phyloP scores from a whole-genome alignment of 53 echinoderm and acorn worm species.

The Zoroaster sp. region DNA sequence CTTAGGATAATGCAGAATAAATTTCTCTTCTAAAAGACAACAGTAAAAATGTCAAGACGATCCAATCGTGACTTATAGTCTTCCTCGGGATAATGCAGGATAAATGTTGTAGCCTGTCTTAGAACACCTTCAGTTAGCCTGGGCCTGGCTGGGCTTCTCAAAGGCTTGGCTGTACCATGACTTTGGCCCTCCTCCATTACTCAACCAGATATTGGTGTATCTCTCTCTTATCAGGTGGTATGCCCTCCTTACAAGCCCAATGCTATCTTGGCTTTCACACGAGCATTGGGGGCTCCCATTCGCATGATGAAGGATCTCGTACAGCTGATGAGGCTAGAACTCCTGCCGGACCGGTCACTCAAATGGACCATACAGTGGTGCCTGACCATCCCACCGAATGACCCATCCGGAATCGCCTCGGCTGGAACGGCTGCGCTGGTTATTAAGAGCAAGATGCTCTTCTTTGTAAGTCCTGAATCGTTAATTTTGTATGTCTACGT shows the following conservation, averaged over 20 bases:
- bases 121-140: too few species aligned
- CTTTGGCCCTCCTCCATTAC: too few species aligned
- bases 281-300: conserved; percentile 71
- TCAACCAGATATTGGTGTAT: too few species aligned
- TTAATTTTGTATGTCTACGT: neutral
- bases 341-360: conserved; percentile 77
- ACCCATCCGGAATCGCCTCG: conserved; percentile 40
- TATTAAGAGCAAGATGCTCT: conserved; percentile 91
- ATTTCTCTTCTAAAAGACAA: too few species aligned
- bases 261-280: conserved; percentile 78
- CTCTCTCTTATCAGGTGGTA: conserved; percentile 78
- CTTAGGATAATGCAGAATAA: too few species aligned
- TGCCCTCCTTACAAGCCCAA: conserved; percentile 93
- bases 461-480: conserved; percentile 82
- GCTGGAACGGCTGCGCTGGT: conserved; percentile 82
- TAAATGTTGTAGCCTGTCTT: too few species aligned
- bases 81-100: too few species aligned
- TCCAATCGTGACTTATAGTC: too few species aligned
- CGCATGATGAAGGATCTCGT: conserved; percentile 85
- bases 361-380: conserved; percentile 96
- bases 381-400: conserved; percentile 86
- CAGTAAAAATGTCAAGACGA: too few species aligned
- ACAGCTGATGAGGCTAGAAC: conserved; percentile 78
- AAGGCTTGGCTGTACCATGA: too few species aligned
- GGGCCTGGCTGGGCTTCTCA: too few species aligned